These are phyloP conservation scores for Amblyopsis hoosieri DNA, from an alignment of 2,797 vertebrate species.

Conservation along the genomic window DNA sequence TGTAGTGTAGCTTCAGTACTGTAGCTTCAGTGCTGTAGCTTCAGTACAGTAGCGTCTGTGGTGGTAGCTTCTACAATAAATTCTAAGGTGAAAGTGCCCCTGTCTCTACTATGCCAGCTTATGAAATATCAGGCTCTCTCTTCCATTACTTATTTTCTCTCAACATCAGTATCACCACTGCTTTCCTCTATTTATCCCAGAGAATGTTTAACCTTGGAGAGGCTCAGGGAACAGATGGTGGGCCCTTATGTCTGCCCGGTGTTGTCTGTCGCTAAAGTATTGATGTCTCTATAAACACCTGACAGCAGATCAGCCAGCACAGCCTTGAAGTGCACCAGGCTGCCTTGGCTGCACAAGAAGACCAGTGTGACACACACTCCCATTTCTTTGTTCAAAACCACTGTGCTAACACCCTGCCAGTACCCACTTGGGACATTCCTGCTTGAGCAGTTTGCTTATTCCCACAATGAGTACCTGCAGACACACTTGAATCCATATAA, in stretches of 20 bases:
- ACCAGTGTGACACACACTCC: constrained; percentile 30
- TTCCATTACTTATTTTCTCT: constrained; percentile 34
- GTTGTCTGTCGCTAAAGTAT: constrained; percentile 74
- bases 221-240: constrained; percentile 75
- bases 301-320: constrained; percentile 65
- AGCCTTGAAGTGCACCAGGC: constrained; percentile 43
- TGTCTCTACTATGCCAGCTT: constrained; percentile 18
- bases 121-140: constrained; percentile 20
- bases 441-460: not conserved
- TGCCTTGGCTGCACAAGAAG: constrained; percentile 36
- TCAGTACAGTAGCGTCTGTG: constrained; percentile 1
- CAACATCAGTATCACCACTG: constrained; percentile 24
- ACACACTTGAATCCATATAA: not conserved
- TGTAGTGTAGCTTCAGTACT: constrained; percentile 4
- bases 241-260: constrained; percentile 72
- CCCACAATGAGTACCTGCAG: not conserved
- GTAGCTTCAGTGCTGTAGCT: not conserved
- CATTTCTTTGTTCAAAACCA: constrained; percentile 34
- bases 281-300: constrained; percentile 81
- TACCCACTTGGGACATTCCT: constrained; percentile 16
- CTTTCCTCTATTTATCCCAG: constrained; percentile 41
- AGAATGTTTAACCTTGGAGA: constrained; percentile 77
- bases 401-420: constrained; percentile 15
- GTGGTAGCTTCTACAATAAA: constrained; percentile 3
- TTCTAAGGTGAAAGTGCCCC: constrained; percentile 11